Evolutionary conservation across 2,888 invertebrate genomes (phyloP).

Genomic region (Epsilonema sp.): DNA sequence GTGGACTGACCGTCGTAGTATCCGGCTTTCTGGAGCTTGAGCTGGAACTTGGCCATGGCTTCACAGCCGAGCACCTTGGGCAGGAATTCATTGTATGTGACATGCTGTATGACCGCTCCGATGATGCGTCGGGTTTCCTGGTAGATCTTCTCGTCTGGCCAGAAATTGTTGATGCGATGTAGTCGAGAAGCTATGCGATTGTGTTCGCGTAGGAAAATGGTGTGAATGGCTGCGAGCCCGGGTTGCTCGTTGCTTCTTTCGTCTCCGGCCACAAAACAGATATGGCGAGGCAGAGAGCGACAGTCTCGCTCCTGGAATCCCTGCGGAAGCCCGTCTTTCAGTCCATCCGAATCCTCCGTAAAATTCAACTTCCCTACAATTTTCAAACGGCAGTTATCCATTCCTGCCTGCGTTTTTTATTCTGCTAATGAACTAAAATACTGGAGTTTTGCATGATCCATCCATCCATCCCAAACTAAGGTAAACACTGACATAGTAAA

Average conservation of each 20-base stretch:
- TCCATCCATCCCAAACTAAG: neutral
- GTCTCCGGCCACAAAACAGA: slow-evolving; percentile 15
- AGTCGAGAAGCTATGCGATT: slow-evolving; percentile 14
- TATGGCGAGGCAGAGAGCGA: slow-evolving; percentile 11
- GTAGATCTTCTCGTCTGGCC: slow-evolving; percentile 22
- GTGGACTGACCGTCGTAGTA: slow-evolving; percentile 21
- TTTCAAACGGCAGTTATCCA: neutral
- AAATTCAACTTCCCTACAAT: slow-evolving; percentile 23
- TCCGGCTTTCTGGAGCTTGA: slow-evolving; percentile 47
- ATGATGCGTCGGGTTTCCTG: slow-evolving; percentile 29
- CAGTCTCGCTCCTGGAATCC: slow-evolving; percentile 26
- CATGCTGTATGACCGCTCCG: slow-evolving; percentile 38
- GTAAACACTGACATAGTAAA: neutral
- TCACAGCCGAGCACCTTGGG: slow-evolving; percentile 76
- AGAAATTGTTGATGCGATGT: slow-evolving; percentile 14
- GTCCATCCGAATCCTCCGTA: slow-evolving; percentile 14
- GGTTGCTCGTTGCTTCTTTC: slow-evolving; percentile 18
- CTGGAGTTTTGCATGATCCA: too few species aligned
- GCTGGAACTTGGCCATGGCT: slow-evolving; percentile 62
- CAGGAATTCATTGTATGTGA: slow-evolving; percentile 38
- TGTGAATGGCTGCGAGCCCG: slow-evolving; percentile 13
- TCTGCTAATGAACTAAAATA: too few species aligned
- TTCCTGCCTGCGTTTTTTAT: too few species aligned
- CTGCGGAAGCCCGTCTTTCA: slow-evolving; percentile 25
- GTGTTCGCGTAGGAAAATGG: slow-evolving; percentile 18